Base-by-base conservation (phyloP, 2,888 invertebrate species). In the Acanthococcus lagerstroemiae region DNA sequence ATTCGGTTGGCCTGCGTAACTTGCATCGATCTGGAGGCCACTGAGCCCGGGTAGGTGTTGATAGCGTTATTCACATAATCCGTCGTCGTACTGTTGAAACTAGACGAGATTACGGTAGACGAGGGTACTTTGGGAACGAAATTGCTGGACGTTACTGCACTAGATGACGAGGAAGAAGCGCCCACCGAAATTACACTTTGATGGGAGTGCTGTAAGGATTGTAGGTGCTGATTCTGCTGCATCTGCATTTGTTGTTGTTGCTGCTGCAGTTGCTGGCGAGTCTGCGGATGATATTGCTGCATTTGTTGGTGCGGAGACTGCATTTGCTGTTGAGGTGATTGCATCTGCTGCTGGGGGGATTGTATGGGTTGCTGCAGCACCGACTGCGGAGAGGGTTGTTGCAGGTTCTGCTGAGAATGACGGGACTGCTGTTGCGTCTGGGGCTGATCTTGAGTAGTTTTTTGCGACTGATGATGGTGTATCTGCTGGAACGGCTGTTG, bases 401-500 rank as follows among this genome's bases (percentile, higher is more conserved):
- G 56, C n/a, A 56, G 27, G 50, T 66, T 55, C 27, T 65, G 65
- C 55, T 30, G 55, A 5, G 37, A 26, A 55, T 55, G 27, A 21
- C 25, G 52, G 17, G 15, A 15, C 15, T 19, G 9, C 6, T 55
- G 55, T 17, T 55, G 55, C 25, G 3, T 6, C 17, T 55, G 55
- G 26, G 25, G 4, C n/a, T n/a, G n/a, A 54, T 54, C 9, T 5
- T 22, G 21, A 12, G 22, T 22, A 9, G 54, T 22, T 22, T 54
- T n/a, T n/a, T n/a, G n/a, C n/a, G n/a, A 15, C 24, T 54, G 54
- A 21, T 54, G 54, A 9, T 21, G 54, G 17, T 21, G 24, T 24
- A 54, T 22, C 17, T 7, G 4, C 72, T 70, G 0, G 71, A 67
- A 55, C 70, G 71, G 63, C 71, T 71, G 4, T 74, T 70, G 37